Evolutionary conservation across 2,888 invertebrate species (phyloP), one percentile per base, ranked within the genome.

Genomic region (Odontocolon sp.): DNA sequence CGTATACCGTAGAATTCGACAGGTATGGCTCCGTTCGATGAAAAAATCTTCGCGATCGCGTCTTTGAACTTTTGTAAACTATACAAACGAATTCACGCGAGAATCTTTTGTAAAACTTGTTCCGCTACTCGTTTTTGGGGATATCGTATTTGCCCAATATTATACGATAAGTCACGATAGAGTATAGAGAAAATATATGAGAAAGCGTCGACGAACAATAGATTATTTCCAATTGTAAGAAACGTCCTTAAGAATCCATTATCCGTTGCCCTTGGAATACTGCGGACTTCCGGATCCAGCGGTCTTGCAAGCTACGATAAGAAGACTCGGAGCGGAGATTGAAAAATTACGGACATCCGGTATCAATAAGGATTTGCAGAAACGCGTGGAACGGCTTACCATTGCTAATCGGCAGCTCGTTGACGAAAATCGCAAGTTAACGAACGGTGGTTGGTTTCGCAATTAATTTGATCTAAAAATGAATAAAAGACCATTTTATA

Each of bases 1-100:
- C 92, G 1, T 92, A 92, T 73, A 89, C 91, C 18, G 92, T 92
- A 14, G 92, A 92, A 87, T 92, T 92, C 85, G 92, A 92, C 85
- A 90, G 91, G 91, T 92, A 87, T 18, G 36, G 38, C 14, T 16
- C 21, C n/a, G 16, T 16, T 16, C 11, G 36, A 64, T 21, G 0
- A 23, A n/a, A n/a, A n/a, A n/a, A n/a, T n/a, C n/a, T n/a, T n/a
- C n/a, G n/a, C n/a, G n/a, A n/a, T n/a, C n/a, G n/a, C n/a, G n/a
- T n/a, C n/a, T n/a, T n/a, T n/a, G n/a, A n/a, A n/a, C n/a, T n/a
- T n/a, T n/a, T n/a, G n/a, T n/a, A n/a, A n/a, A n/a, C n/a, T n/a
- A n/a, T n/a, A n/a, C n/a, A n/a, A n/a, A n/a, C n/a, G n/a, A 21
- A 47, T 1, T 2, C 14, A 42, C 2, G 2, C 11, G 11, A 11